Percentiles rank a stretch among this genome's conserved stretches.
Evolutionary conservation across 1,140 invertebrate genomes (phyloP).

Genomic region (Caenorhabditis remanei): DNA sequence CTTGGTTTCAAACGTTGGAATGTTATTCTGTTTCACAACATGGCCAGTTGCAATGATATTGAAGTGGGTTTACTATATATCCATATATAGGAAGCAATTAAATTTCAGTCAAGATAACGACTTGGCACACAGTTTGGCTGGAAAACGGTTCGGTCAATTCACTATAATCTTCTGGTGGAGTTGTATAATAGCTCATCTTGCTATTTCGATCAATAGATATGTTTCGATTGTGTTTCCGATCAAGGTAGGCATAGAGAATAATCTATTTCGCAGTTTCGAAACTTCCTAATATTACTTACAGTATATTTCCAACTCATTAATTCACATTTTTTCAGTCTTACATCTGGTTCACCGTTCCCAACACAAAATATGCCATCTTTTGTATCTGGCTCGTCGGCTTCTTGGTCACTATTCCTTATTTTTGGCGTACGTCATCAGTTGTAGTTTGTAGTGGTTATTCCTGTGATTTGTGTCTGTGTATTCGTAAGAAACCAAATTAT

Average conservation of each 20-base stretch:
- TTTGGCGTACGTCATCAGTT: slow-evolving; percentile 49
- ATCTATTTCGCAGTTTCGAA: neutral
- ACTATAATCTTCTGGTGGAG: slow-evolving; percentile 44
- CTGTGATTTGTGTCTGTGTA: neutral
- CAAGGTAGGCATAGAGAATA: neutral
- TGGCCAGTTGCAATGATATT: slow-evolving; percentile 43
- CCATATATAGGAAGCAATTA: no score
- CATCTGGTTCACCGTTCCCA: slow-evolving; percentile 17
- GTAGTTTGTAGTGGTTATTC: neutral
- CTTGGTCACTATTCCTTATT: slow-evolving; percentile 39
- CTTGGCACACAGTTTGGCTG: slow-evolving; percentile 2
- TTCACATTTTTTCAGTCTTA: slow-evolving; percentile 12
- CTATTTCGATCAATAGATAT: slow-evolving; percentile 35
- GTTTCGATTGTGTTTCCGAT: slow-evolving; percentile 40
- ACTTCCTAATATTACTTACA: neutral
- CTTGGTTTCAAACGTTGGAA: slow-evolving; percentile 50
- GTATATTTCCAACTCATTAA: no score
- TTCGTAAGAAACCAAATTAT: neutral
- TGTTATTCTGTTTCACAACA: slow-evolving; percentile 19
- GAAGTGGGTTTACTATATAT: neutral
- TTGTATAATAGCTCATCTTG: slow-evolving; percentile 10
- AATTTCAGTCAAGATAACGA: slow-evolving; percentile 21
- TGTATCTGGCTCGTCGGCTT: slow-evolving; percentile 41
- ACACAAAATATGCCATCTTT: slow-evolving; percentile 10
- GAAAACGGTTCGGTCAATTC: slow-evolving; percentile 14